phyloP scores from a whole-genome alignment of 2,888 invertebrate species.

The Silvanus unidentatus region DNA sequence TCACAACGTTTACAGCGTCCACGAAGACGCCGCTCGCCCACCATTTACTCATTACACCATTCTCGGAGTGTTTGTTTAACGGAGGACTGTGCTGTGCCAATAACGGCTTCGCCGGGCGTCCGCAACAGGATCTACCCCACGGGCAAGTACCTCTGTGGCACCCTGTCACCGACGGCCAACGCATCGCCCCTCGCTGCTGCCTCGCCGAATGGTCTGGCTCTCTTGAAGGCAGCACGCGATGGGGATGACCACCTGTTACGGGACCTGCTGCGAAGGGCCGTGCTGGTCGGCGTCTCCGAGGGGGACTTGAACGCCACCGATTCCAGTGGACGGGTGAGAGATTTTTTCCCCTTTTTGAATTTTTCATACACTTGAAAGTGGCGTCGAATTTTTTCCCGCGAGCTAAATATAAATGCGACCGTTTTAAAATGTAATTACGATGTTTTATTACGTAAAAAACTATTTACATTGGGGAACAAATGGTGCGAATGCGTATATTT shows the following conservation, averaged over 20 bases:
- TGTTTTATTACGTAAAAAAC: too few relatives aligned
- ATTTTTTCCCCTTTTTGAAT: slow-evolving; percentile 8
- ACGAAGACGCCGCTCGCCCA: slow-evolving; percentile 22
- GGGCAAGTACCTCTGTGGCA: slow-evolving; percentile 42
- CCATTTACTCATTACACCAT: slow-evolving; percentile 11
- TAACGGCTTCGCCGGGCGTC: slow-evolving; percentile 37
- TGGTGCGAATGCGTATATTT: too few relatives aligned
- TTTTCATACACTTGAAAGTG: slow-evolving; percentile 1
- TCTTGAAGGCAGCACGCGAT: slow-evolving; percentile 52
- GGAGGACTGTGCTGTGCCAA: slow-evolving; percentile 21
- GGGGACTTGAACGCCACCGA: slow-evolving; percentile 52
- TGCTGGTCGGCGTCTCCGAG: slow-evolving; percentile 41
- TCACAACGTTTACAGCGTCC: slow-evolving; percentile 23
- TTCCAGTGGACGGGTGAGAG: slow-evolving; percentile 52
- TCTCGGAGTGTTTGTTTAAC: slow-evolving; percentile 12
- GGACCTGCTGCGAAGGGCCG: slow-evolving; percentile 45
- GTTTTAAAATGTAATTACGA: too few relatives aligned
- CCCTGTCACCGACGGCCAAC: slow-evolving; percentile 45
- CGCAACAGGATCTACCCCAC: slow-evolving; percentile 41
- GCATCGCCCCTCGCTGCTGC: slow-evolving; percentile 34
- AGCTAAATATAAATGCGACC: too few relatives aligned
- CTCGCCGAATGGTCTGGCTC: slow-evolving; percentile 39
- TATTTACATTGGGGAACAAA: too few relatives aligned
- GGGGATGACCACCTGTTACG: slow-evolving; percentile 48
- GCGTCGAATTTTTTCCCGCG: too few relatives aligned